Conservation (phyloP, 1,140 invertebrate species). For the Aphaenogaster floridana region DNA sequence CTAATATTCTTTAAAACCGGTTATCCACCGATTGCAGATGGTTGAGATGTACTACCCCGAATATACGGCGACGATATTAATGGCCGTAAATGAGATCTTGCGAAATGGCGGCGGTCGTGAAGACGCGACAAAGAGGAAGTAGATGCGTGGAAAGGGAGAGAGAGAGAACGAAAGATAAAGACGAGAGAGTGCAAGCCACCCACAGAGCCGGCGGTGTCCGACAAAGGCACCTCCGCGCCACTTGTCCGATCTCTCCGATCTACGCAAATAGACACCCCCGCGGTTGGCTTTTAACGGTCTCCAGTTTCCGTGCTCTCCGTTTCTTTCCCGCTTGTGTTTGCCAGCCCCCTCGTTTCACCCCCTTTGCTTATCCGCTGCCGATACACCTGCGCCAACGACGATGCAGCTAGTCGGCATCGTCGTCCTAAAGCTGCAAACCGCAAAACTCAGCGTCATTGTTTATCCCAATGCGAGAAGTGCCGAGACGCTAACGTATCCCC, state of each 20-base stretch:
- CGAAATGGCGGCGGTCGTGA: conserved; percentile 25
- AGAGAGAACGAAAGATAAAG: conserved; percentile 22
- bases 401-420: conserved; percentile 35
- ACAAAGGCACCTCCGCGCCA: conserved; percentile 68
- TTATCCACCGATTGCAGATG: background rate
- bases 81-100: conserved; percentile 2
- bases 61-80: background rate
- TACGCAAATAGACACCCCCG: conserved; percentile 77
- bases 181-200: conserved; percentile 56
- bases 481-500: conserved; percentile 46
- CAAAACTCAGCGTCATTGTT: conserved; percentile 55
- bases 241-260: conserved; percentile 78
- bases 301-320: conserved; percentile 48
- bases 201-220: conserved; percentile 61
- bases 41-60: background rate
- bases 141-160: background rate
- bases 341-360: conserved; percentile 24
- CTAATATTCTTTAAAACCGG: background rate
- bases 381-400: conserved; percentile 58
- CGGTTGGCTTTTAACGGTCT: conserved; percentile 73
- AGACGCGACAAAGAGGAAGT: background rate
- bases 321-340: conserved; percentile 44
- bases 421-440: conserved; percentile 46
- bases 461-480: background rate
- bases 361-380: conserved; percentile 51